Evolutionary conservation across 2,113 vertebrate genomes (phyloP).

Genomic region (Lucifuga dentata): DNA sequence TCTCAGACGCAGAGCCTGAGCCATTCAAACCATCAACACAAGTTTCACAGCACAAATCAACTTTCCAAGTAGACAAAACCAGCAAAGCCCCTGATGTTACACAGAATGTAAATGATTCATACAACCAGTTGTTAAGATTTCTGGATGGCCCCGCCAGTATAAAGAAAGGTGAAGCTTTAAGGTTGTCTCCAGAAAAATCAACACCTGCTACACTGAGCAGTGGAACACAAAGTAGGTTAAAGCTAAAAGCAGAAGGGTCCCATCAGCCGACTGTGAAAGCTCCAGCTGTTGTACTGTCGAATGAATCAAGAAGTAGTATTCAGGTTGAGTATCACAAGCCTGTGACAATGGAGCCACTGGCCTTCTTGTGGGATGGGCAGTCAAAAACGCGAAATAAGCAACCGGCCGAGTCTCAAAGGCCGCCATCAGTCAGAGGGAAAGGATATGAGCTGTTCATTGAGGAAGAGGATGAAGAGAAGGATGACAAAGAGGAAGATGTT

Average conservation of each 20-base stretch:
- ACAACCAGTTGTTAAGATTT: slow-evolving; percentile 68
- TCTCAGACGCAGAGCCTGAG: slow-evolving; percentile 26
- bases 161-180: slow-evolving; percentile 51
- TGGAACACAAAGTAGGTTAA: slow-evolving; percentile 25
- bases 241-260: slow-evolving; percentile 12
- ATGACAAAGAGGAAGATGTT: slow-evolving; percentile 39
- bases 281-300: neutral
- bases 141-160: slow-evolving; percentile 33
- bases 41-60: slow-evolving; percentile 12
- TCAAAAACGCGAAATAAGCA: slow-evolving; percentile 41
- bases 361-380: slow-evolving; percentile 61
- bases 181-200: slow-evolving; percentile 7
- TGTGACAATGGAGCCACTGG: slow-evolving; percentile 64
- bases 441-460: slow-evolving; percentile 87
- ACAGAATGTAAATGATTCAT: slow-evolving; percentile 63
- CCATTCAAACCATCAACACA: slow-evolving; percentile 7
- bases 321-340: slow-evolving; percentile 58
- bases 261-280: slow-evolving; percentile 6
- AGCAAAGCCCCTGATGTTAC: slow-evolving; percentile 37
- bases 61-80: slow-evolving; percentile 26
- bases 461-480: slow-evolving; percentile 80
- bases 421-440: slow-evolving; percentile 59
- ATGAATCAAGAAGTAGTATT: neutral
- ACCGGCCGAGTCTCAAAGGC: slow-evolving; percentile 53
- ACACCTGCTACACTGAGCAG: neutral